These are phyloP conservation scores for Cephalopterus ornatus DNA, from an alignment of 2,113 vertebrate genomes.

Conservation along the genomic window DNA sequence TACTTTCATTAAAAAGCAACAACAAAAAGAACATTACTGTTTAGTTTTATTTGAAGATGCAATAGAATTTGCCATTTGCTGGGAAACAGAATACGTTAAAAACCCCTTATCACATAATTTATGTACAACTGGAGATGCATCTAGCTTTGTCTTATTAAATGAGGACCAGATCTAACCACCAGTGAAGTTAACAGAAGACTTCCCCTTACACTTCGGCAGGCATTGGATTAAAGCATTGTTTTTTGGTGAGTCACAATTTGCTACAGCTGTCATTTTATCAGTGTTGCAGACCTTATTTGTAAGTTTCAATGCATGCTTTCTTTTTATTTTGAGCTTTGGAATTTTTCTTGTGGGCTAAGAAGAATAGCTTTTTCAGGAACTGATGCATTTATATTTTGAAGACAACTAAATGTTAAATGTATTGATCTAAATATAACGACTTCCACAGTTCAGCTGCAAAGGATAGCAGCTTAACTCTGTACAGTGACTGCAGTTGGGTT, in stretches of 20 bases:
- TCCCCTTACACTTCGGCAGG: slow-evolving; percentile 43
- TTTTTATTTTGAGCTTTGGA: neutral
- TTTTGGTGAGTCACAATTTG: slow-evolving; percentile 49
- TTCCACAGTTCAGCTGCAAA: neutral
- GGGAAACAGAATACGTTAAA: neutral
- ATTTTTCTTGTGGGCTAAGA: neutral
- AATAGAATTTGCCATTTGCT: neutral
- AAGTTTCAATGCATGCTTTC: neutral
- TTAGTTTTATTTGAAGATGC: neutral
- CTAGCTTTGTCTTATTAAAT: slow-evolving; percentile 9
- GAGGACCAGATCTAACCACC: slow-evolving; percentile 29
- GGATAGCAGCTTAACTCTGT: neutral
- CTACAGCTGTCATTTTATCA: slow-evolving; percentile 58
- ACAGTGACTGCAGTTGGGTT: neutral
- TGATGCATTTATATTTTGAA: neutral
- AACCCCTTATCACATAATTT: neutral
- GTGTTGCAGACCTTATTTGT: neutral
- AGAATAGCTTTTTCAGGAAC: neutral
- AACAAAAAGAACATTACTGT: neutral
- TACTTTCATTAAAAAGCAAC: neutral
- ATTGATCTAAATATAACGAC: neutral
- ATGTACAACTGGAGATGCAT: neutral
- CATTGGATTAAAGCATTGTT: slow-evolving; percentile 58
- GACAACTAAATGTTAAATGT: neutral
- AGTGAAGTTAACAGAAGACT: slow-evolving; percentile 47